Percentiles rank a stretch among this genome's conserved stretches.
Evolutionary conservation across 1,140 invertebrate species (phyloP).

Genomic region (Megalopta genalis): DNA sequence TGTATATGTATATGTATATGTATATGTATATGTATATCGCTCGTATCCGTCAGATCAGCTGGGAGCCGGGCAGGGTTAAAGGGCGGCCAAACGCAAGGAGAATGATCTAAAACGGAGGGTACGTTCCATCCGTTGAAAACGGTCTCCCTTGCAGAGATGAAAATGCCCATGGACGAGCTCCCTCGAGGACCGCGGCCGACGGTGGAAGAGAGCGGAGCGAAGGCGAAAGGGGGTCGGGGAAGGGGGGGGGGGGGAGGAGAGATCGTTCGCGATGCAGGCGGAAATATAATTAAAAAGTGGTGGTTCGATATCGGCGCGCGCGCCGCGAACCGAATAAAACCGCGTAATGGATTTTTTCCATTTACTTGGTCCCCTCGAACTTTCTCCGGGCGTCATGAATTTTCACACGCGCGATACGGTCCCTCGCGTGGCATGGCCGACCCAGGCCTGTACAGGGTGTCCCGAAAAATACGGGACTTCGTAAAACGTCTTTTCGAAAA

Average conservation of each 20-base stretch:
- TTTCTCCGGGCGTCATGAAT: slow-evolving; percentile 35
- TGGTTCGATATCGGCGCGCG: slow-evolving; percentile 21
- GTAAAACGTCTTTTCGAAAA: too few relatives aligned
- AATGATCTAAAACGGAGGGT: neutral
- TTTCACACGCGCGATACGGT: slow-evolving; percentile 29
- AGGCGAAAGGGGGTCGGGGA: neutral
- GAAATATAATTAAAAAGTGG: slow-evolving; percentile 48
- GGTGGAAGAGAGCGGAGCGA: too few relatives aligned
- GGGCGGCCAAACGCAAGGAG: neutral
- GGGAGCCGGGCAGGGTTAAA: neutral
- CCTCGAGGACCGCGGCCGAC: neutral
- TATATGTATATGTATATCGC: too few relatives aligned
- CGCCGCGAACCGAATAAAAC: slow-evolving; percentile 33
- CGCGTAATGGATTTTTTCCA: slow-evolving; percentile 55
- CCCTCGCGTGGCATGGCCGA: neutral
- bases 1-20: too few relatives aligned
- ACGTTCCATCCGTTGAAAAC: neutral
- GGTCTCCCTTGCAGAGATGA: neutral
- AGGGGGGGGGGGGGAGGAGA: neutral
- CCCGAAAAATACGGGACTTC: too few relatives aligned
- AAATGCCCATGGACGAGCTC: slow-evolving; percentile 8
- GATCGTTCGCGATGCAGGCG: neutral
- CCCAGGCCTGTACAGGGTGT: too few relatives aligned
- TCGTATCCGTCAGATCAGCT: too few relatives aligned
- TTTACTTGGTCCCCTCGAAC: slow-evolving; percentile 29